Base-by-base conservation (phyloP, 1,140 invertebrate species). In the Acromyrmex echinatior region DNA sequence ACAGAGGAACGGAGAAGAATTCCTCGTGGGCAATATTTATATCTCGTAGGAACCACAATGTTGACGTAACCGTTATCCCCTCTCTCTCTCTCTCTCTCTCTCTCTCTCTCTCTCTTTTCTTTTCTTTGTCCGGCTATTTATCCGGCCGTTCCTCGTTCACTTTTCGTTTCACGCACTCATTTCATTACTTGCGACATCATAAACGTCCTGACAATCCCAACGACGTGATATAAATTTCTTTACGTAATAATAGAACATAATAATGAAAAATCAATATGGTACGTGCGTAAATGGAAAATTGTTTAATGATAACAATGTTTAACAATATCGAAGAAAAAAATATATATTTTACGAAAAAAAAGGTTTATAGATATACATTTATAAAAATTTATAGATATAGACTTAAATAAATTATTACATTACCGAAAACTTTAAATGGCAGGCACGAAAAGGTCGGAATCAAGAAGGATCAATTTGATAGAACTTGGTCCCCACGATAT, bases 21-120 rank as follows among this genome's bases (percentile, higher is more conserved):
- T 84, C 45, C 70, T 35, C 80, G 25, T 71, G 56, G 25, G 53
- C 28, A 82, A 70, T 66, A 65, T 79, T 58, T 66, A 78, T 88
- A 87, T 74, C 71, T 88, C 76, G 49, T 14, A 73, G 58, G 28
- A 87, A 49, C 56, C 58, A 39, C 66, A 51, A 79, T 65, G 14
- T 66, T 12, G 39, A 10, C 10, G 18, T 25, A n/a, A 49, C 18
- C 58, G 63, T 80, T 45, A 78, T 45, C 31, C 62, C 0, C 1
- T 31, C 28, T 31, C 28, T 31, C 31, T 31, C 31, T 31, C 31
- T 25, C 28, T 65, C 12, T 35, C n/a, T 51, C 39, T 58, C n/a
- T 58, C 60, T 78, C 58, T 60, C n/a, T 45, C 35, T 39, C 35
- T 39, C 7, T 39, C 9, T 39, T 39, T 39, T 9, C 3, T 12